phyloP scores from a whole-genome alignment of 1,140 invertebrate species.

The Conus ventricosus region DNA sequence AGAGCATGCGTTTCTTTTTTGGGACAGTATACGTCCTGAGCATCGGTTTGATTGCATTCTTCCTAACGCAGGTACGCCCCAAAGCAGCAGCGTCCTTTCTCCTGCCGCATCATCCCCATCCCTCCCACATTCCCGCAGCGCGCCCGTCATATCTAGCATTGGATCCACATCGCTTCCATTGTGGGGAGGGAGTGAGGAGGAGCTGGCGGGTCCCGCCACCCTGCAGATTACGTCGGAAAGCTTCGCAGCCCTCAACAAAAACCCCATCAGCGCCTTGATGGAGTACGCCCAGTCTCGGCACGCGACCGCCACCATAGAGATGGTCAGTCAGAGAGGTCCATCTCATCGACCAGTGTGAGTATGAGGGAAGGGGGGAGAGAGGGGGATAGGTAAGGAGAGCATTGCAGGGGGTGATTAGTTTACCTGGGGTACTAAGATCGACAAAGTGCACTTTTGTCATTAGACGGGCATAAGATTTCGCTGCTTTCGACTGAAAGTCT shows the following conservation, averaged over 20 bases:
- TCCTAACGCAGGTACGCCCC: background rate
- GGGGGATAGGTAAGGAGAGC: too few relatives aligned
- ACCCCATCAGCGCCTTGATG: slow-evolving; percentile 76
- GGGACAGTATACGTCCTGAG: too few relatives aligned
- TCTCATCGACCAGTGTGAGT: slow-evolving; percentile 74
- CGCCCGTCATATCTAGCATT: background rate
- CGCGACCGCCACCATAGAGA: slow-evolving; percentile 69
- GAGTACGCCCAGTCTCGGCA: slow-evolving; percentile 75
- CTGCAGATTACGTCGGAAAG: slow-evolving; percentile 63
- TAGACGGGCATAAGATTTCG: too few relatives aligned
- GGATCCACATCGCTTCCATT: background rate
- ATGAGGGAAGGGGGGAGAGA: too few relatives aligned
- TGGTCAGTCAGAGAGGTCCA: slow-evolving; percentile 71
- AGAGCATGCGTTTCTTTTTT: too few relatives aligned
- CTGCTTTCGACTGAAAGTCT: too few relatives aligned
- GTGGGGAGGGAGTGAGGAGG: too few relatives aligned
- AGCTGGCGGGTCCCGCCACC: background rate
- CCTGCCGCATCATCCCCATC: background rate
- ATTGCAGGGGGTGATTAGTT: too few relatives aligned
- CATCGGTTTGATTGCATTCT: too few relatives aligned
- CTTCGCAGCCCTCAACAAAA: slow-evolving; percentile 76
- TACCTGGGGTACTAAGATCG: too few relatives aligned
- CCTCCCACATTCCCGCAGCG: slow-evolving; percentile 8
- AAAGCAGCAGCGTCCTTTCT: background rate
- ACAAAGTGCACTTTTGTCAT: too few relatives aligned